Conservation (phyloP, 2,888 invertebrate species). For the Heteromyza rotundicornis region DNA sequence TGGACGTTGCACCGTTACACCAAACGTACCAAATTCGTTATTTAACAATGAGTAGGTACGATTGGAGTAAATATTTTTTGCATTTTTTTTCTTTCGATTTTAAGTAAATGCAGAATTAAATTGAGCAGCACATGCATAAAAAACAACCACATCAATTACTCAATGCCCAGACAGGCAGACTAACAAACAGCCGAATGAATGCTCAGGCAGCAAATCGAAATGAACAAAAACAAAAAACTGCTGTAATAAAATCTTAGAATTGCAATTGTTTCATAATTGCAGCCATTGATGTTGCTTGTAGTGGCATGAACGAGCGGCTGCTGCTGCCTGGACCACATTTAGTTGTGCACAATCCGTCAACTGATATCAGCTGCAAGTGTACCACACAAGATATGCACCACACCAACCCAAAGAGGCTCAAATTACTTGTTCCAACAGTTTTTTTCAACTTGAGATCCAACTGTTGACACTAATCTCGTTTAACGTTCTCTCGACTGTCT, state of each 20-base stretch:
- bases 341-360: background rate
- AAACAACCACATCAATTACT: background rate
- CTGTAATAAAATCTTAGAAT: background rate
- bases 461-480: constrained; percentile 6
- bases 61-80: background rate
- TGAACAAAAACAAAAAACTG: background rate
- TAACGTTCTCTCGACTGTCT: constrained; percentile 19
- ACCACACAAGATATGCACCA: no score
- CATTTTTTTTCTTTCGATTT: background rate
- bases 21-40: no score
- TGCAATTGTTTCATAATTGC: background rate
- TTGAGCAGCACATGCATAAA: background rate
- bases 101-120: constrained; percentile 1
- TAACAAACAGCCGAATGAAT: background rate
- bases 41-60: no score
- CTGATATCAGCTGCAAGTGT: background rate
- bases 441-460: constrained; percentile 9
- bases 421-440: background rate
- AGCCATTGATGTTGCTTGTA: background rate
- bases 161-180: background rate
- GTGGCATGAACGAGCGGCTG: background rate
- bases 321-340: background rate
- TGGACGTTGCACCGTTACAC: no score
- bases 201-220: no score
- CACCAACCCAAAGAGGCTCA: no score